phyloP scores from a whole-genome alignment of 2,113 vertebrate species.

The Salvelinus alpinus region DNA sequence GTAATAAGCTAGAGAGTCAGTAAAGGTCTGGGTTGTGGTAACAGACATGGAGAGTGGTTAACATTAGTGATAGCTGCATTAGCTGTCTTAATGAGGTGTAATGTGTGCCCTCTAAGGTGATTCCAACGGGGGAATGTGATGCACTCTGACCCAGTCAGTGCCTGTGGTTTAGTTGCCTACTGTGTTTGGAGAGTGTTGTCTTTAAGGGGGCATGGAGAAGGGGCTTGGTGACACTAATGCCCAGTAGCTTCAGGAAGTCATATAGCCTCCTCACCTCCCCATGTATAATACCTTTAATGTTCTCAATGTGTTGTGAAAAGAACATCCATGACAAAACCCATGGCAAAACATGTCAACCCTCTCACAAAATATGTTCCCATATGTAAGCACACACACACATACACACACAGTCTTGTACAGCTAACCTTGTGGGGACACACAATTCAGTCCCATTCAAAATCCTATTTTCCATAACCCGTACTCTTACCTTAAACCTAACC shows the following conservation, averaged over 20 bases:
- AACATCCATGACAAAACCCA: neutral
- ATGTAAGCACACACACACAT: too few species aligned
- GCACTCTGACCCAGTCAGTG: slow-evolving; percentile 22
- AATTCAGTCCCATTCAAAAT: neutral
- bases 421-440: slow-evolving; percentile 19
- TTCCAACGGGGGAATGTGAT: slow-evolving; percentile 37
- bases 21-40: neutral
- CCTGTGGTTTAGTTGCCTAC: slow-evolving; percentile 8
- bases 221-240: slow-evolving; percentile 19
- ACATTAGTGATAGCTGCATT: slow-evolving; percentile 15
- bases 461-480: too few species aligned
- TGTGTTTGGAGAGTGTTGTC: slow-evolving; percentile 27
- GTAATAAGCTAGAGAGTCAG: neutral
- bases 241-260: neutral
- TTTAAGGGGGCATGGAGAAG: slow-evolving; percentile 1
- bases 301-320: neutral
- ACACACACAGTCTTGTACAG: slow-evolving; percentile 6
- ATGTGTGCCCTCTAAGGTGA: slow-evolving; percentile 37
- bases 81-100: slow-evolving; percentile 44
- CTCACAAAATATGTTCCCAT: neutral
- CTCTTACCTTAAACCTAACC: too few species aligned
- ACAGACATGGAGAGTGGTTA: slow-evolving; percentile 2
- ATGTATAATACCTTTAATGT: too few species aligned
- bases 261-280: too few species aligned
- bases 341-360: neutral